Evolutionary conservation across 2,888 invertebrate genomes (phyloP).

Genomic region (Gisinianus flammeolus): DNA sequence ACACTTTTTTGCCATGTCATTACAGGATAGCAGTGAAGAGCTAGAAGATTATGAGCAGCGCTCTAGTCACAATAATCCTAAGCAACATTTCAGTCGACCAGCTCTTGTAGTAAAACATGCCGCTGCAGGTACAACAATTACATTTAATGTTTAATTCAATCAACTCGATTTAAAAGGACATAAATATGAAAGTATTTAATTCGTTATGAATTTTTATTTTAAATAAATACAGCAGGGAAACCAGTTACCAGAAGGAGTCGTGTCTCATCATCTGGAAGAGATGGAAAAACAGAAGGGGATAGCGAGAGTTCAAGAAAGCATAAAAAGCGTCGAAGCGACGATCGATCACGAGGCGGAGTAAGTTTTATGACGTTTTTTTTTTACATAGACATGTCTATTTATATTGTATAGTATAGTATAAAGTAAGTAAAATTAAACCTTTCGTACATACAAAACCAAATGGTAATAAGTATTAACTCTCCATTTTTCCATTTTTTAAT

Average conservation of each 20-base stretch:
- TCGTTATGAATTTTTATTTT: neutral
- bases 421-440: neutral
- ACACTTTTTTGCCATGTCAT: slow-evolving; percentile 7
- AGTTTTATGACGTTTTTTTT: neutral
- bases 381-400: too few relatives aligned
- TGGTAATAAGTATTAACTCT: too few relatives aligned
- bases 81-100: slow-evolving; percentile 44
- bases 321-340: slow-evolving; percentile 56
- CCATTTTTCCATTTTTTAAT: too few relatives aligned
- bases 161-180: too few relatives aligned
- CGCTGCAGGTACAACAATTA: slow-evolving; percentile 46
- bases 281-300: slow-evolving; percentile 47
- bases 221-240: slow-evolving; percentile 26
- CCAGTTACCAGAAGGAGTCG: slow-evolving; percentile 40
- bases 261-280: slow-evolving; percentile 45
- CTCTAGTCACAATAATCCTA: slow-evolving; percentile 51
- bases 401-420: neutral
- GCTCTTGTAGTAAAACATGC: slow-evolving; percentile 51
- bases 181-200: too few relatives aligned
- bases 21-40: slow-evolving; percentile 52
- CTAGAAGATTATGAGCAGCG: slow-evolving; percentile 50
- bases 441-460: too few relatives aligned
- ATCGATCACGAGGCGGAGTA: slow-evolving; percentile 41
- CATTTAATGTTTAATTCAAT: neutral
- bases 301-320: slow-evolving; percentile 51